These are phyloP conservation scores for Sinocyclocheilus anshuiensis DNA, from an alignment of 2,113 vertebrate genomes.

Conservation along the genomic window DNA sequence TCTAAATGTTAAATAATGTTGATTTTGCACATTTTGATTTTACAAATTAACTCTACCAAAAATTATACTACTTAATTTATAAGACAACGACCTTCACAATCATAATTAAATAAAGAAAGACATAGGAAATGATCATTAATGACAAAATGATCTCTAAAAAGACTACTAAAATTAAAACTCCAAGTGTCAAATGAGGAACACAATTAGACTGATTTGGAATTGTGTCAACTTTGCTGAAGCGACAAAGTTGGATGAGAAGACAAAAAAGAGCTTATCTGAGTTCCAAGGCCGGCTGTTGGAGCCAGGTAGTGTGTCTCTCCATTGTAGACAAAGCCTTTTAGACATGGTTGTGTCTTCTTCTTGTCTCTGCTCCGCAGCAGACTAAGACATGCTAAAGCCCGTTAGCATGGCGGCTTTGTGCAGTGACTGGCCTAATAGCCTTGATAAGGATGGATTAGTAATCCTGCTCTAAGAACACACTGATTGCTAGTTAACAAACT, in stretches of 20 bases:
- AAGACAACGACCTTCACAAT: not conserved
- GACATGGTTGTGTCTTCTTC: conserved; percentile 51
- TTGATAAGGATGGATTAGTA: conserved; percentile 57
- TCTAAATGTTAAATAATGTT: too few species aligned
- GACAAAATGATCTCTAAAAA: not conserved
- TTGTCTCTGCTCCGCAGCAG: conserved; percentile 45
- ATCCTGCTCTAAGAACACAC: conserved; percentile 53
- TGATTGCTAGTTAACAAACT: conserved; percentile 57
- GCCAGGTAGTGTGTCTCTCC: conserved; percentile 44
- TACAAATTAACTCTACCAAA: not conserved
- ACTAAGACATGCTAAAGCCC: conserved; percentile 55
- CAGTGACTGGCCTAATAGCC: conserved; percentile 46
- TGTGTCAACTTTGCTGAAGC: not conserved
- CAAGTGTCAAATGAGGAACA: not conserved
- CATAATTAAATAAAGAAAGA: not conserved
- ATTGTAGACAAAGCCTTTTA: conserved; percentile 55
- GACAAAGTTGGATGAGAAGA: not conserved
- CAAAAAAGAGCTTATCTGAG: conserved; percentile 39
- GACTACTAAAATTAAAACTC: not conserved
- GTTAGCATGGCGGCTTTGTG: conserved; percentile 58
- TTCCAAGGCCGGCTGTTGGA: conserved; percentile 45
- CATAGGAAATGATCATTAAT: not conserved
- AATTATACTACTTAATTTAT: not conserved
- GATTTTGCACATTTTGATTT: not conserved
- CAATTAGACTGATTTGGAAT: not conserved